Conservation (phyloP, 2,113 vertebrate genomes). For the Anguilla rostrata region DNA sequence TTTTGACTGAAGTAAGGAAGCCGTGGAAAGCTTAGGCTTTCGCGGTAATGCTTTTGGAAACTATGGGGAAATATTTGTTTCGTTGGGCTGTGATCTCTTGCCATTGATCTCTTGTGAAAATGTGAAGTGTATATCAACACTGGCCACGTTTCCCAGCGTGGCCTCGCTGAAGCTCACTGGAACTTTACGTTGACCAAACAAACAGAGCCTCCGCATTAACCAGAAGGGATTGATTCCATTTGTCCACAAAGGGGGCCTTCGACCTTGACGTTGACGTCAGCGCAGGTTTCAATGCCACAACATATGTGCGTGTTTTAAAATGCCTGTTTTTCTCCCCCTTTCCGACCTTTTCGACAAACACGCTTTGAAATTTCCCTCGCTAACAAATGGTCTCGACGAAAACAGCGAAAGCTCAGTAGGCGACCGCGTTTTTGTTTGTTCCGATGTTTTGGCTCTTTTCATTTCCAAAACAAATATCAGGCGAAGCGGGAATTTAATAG, state of each 20-base stretch:
- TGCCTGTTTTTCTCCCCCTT: background rate
- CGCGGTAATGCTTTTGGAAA: background rate
- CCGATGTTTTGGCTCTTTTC: too few species aligned
- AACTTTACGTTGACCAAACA: background rate
- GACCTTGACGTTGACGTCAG: background rate
- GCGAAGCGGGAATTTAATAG: background rate
- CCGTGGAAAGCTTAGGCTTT: too few species aligned
- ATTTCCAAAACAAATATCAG: too few species aligned
- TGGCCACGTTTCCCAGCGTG: background rate
- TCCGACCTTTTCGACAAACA: background rate
- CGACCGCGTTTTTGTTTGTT: background rate
- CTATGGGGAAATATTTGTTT: too few species aligned
- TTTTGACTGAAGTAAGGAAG: background rate
- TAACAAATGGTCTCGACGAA: background rate
- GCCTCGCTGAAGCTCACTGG: background rate
- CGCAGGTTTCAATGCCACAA: background rate
- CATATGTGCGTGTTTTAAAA: background rate
- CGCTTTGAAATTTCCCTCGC: background rate
- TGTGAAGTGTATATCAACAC: too few species aligned
- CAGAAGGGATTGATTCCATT: background rate
- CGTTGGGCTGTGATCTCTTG: too few species aligned
- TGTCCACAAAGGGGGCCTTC: background rate
- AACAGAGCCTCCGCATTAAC: background rate
- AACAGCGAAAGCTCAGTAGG: background rate
- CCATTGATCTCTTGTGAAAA: too few species aligned